Evolutionary conservation across 2,113 vertebrate genomes (phyloP).

Genomic region (Gallinago paraguaiae): DNA sequence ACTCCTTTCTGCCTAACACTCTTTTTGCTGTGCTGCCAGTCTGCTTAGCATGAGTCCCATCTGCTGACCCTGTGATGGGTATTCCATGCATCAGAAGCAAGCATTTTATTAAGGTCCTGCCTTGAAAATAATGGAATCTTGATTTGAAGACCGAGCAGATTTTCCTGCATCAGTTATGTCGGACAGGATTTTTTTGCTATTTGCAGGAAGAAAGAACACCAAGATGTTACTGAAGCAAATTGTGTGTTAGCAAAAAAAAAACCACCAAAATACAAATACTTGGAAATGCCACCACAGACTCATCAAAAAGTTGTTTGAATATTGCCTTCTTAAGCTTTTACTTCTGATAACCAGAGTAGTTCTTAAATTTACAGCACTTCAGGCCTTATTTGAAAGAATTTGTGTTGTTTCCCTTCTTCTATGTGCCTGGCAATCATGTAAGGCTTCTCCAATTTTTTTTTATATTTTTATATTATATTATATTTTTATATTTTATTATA

Average conservation of each 20-base stretch:
- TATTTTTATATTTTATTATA: neutral
- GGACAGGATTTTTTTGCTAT: neutral
- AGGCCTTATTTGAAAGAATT: neutral
- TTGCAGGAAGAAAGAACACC: neutral
- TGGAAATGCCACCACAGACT: neutral
- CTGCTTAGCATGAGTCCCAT: neutral
- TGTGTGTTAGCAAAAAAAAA: neutral
- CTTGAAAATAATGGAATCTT: neutral
- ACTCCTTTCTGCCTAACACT: neutral
- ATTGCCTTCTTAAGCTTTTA: neutral
- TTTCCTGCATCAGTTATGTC: neutral
- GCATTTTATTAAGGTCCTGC: neutral
- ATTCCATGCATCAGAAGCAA: neutral
- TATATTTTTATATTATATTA: no score
- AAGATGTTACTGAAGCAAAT: neutral
- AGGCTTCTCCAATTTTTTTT: no score
- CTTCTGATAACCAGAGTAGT: neutral
- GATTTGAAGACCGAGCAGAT: neutral
- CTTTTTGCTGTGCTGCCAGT: neutral
- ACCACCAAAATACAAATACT: neutral
- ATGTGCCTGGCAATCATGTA: neutral
- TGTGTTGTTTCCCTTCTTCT: neutral
- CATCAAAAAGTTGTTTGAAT: neutral
- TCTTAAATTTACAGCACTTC: neutral
- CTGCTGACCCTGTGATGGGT: neutral